Conservation (phyloP, 2,797 vertebrate species). For the Ptychobarbus kaznakovi region DNA sequence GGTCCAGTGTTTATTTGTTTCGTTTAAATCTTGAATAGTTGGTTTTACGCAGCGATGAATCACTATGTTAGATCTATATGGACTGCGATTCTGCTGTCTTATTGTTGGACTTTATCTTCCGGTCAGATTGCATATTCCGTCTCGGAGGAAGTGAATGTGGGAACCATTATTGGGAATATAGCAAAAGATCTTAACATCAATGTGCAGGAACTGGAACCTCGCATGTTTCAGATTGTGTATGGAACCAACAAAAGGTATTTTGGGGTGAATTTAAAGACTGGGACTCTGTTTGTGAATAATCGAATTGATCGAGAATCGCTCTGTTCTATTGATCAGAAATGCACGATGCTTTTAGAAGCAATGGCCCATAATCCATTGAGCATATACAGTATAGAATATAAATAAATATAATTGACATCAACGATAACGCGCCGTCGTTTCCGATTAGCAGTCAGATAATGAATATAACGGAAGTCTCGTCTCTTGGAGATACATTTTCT, state of each 20-base stretch:
- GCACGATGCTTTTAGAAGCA: constrained; percentile 58
- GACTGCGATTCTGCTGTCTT: constrained; percentile 15
- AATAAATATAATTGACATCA: constrained; percentile 44
- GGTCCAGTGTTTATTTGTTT: neutral
- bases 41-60: constrained; percentile 18
- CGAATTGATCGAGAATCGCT: constrained; percentile 64
- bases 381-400: constrained; percentile 53
- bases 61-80: neutral
- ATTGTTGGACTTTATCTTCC: constrained; percentile 63
- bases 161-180: constrained; percentile 65
- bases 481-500: constrained; percentile 70
- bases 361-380: constrained; percentile 53
- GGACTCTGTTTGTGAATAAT: constrained; percentile 57
- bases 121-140: constrained; percentile 69
- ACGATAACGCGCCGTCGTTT: constrained; percentile 44
- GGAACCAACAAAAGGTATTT: constrained; percentile 64
- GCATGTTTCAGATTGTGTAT: constrained; percentile 61
- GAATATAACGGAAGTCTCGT: constrained; percentile 64
- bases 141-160: constrained; percentile 62
- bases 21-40: neutral
- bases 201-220: constrained; percentile 55
- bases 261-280: constrained; percentile 62
- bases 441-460: constrained; percentile 55
- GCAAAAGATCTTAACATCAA: constrained; percentile 63
- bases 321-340: constrained; percentile 51